Conservation (phyloP, 2,113 vertebrate species). For the Sisor rabdophorus region DNA sequence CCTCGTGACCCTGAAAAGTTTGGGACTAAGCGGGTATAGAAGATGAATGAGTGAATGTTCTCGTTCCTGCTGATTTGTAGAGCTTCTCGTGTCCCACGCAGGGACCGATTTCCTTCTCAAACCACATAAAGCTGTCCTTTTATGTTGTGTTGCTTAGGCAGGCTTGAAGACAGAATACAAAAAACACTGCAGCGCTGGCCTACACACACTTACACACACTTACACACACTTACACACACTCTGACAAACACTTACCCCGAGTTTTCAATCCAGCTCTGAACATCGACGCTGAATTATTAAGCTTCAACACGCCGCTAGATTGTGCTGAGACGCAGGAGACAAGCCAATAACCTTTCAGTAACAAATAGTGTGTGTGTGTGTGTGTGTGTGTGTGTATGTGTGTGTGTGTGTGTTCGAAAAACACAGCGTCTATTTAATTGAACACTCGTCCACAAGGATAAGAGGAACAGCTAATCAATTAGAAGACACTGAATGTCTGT, state of each 20-base stretch:
- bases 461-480: slow-evolving; percentile 49
- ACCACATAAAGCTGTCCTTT: slow-evolving; percentile 29
- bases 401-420: slow-evolving; percentile 45
- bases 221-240: not conserved
- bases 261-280: slow-evolving; percentile 26
- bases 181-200: slow-evolving; percentile 19
- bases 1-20: too few relatives aligned
- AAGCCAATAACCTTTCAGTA: slow-evolving; percentile 50
- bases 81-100: not conserved
- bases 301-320: slow-evolving; percentile 26
- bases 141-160: slow-evolving; percentile 29
- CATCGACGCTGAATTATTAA: slow-evolving; percentile 39
- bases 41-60: too few relatives aligned
- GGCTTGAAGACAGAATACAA: slow-evolving; percentile 24
- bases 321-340: slow-evolving; percentile 22
- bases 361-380: slow-evolving; percentile 42
- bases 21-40: too few relatives aligned
- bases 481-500: slow-evolving; percentile 38
- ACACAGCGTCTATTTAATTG: slow-evolving; percentile 49
- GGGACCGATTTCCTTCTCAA: slow-evolving; percentile 4
- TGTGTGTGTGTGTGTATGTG: slow-evolving; percentile 19
- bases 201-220: slow-evolving; percentile 1
- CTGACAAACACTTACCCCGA: not conserved
- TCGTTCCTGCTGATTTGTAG: not conserved
- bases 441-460: slow-evolving; percentile 14